These are phyloP conservation scores for Aphodius sticticus DNA, from an alignment of 2,888 invertebrate species.

Conservation along the genomic window DNA sequence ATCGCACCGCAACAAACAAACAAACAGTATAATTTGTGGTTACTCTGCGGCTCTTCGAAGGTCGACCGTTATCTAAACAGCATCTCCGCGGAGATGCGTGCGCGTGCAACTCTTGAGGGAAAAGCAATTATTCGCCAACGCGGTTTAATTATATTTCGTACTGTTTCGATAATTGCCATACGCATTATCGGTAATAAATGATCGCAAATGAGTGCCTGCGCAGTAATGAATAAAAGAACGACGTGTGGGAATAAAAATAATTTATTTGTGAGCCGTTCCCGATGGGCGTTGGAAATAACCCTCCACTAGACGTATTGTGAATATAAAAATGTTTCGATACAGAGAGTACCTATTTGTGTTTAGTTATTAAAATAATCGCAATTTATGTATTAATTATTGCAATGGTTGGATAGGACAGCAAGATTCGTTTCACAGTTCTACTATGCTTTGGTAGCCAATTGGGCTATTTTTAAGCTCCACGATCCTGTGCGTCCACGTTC, in stretches of 20 bases:
- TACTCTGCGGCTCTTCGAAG: background rate
- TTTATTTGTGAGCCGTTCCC: background rate
- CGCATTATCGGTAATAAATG: constrained; percentile 4
- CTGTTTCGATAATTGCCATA: background rate
- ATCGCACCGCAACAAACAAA: constrained; percentile 7
- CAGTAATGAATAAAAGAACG: background rate
- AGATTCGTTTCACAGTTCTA: no score
- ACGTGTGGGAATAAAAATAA: background rate
- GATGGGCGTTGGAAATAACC: background rate
- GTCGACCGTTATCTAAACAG: background rate
- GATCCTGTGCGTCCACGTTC: no score
- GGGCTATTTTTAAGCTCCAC: no score
- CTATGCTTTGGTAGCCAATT: no score
- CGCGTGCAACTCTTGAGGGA: constrained; percentile 4
- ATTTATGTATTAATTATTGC: no score
- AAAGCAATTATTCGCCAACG: background rate
- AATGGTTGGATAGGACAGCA: no score
- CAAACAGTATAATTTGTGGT: constrained; percentile 4
- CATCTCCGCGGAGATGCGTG: background rate
- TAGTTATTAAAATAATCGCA: no score
- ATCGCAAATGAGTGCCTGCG: constrained; percentile 4
- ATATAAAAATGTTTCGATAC: background rate
- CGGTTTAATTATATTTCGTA: background rate
- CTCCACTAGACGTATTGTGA: background rate
- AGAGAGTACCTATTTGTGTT: no score